Base-by-base conservation (phyloP, 2,888 invertebrate genomes). In the Agonopterix arenella region DNA sequence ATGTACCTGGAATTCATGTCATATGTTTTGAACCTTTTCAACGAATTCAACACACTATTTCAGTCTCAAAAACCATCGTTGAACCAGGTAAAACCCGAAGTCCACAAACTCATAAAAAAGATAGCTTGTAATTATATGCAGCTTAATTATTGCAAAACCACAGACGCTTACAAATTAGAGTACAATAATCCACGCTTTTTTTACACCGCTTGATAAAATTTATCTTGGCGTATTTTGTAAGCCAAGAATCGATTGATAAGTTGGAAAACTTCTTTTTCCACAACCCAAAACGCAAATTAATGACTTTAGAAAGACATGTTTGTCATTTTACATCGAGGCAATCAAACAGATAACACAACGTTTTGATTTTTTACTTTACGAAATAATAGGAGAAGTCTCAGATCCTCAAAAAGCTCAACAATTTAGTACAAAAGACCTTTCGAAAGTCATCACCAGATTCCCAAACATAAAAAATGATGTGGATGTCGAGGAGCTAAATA, bases 1-100 rank as follows among this genome's bases (percentile, higher is more conserved):
- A 18, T 50, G 8, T 59, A 59, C 13, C 41, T 57, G 2, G 53
- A 59, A 47, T 59, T 54, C 43, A 52, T 57, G 49, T 53, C 57
- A 1, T 53, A 57, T 36, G 44, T 47, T 2, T 38, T 56, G 16
- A 37, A 37, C 37, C 37, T 37, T 2, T 37, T 37, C 16, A 49
- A 1, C 47, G 41, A 47, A 2, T 47, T 47, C 11, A 47, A 47
- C 4, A 36, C 11, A 10, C 7, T 52, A 11, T 49, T 54, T 41
- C 45, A 52, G 41, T 45, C 48, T 2, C 44, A 50, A 41, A 52
- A 28, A 49, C 52, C 50, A 7, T 28, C 52, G 4, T 38, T 54
- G 1, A 53, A 60, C 40, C 16, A 37, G 37, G 37, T 37, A 37
- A 37, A 37, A 11, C 52, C 54, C 4, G 55, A 55, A 45, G 36